These are phyloP conservation scores for Misgurnus mizolepis DNA, from an alignment of 2,113 vertebrate species.

Conservation along the genomic window DNA sequence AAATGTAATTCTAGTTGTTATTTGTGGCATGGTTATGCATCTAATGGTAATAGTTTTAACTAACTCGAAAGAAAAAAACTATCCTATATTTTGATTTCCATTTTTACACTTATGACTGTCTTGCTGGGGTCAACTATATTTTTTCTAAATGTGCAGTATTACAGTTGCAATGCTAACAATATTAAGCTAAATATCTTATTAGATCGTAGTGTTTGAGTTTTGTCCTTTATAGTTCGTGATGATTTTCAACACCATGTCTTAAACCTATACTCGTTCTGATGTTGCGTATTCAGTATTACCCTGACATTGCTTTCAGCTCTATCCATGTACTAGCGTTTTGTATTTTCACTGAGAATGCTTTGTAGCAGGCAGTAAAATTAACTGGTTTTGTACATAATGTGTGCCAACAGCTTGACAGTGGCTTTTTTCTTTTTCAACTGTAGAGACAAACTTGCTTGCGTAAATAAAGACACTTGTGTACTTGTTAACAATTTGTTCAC, in stretches of 20 bases:
- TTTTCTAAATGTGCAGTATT: conserved; percentile 90
- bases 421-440: conserved; percentile 89
- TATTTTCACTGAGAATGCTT: conserved; percentile 95
- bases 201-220: conserved; percentile 88
- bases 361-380: conserved; percentile 93
- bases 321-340: conserved; percentile 85
- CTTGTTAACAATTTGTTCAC: conserved; percentile 74
- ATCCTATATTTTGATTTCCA: conserved; percentile 42
- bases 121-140: conserved; percentile 75
- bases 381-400: conserved; percentile 96
- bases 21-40: conserved; percentile 99
- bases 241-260: conserved; percentile 85
- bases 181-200: conserved; percentile 84
- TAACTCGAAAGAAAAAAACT: conserved; percentile 69
- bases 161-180: conserved; percentile 82
- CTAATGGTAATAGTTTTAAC: conserved; percentile 87
- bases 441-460: conserved; percentile 98
- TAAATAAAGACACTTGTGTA: conserved; percentile 95
- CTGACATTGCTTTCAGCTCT: conserved; percentile 79
- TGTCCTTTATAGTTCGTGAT: conserved; percentile 86
- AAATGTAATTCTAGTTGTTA: conserved; percentile 86
- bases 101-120: conserved; percentile 82
- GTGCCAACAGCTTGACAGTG: conserved; percentile 99
- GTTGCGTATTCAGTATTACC: conserved; percentile 71
- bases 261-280: conserved; percentile 80